Evolutionary conservation across 2,888 invertebrate genomes (phyloP).

Genomic region (Ophioninae sp.): DNA sequence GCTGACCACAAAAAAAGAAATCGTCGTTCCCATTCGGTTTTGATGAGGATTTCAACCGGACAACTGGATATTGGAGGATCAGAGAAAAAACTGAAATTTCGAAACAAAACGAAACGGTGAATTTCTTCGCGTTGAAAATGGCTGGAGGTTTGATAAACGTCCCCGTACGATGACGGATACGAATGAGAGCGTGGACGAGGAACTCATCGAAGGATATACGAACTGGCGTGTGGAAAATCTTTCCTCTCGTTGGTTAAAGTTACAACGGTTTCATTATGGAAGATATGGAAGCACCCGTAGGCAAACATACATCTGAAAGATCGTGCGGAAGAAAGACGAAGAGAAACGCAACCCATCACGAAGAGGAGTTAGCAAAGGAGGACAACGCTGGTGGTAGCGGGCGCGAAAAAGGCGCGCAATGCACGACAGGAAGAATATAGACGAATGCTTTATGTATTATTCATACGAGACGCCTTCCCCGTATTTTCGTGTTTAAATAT

Average conservation of each 20-base stretch:
- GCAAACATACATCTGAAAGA: constrained; percentile 28
- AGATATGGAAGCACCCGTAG: constrained; percentile 20
- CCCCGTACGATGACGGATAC: constrained; percentile 2
- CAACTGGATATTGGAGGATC: not conserved
- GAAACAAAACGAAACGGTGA: not conserved
- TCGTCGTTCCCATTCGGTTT: not conserved
- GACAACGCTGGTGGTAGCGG: constrained; percentile 33
- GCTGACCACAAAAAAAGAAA: not conserved
- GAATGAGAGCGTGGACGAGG: constrained; percentile 52
- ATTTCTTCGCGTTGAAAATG: not conserved
- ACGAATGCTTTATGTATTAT: constrained; percentile 77
- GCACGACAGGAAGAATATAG: constrained; percentile 44
- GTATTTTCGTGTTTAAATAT: constrained; percentile 80
- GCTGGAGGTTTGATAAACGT: not conserved
- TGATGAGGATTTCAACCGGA: not conserved
- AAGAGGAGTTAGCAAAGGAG: constrained; percentile 29
- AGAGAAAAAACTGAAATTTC: not conserved
- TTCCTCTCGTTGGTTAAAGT: constrained; percentile 27
- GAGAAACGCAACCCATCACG: constrained; percentile 22
- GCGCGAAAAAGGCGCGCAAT: constrained; percentile 24
- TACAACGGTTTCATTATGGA: constrained; percentile 48
- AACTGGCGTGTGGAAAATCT: constrained; percentile 29
- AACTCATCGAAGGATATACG: constrained; percentile 33
- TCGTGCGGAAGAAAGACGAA: constrained; percentile 38
- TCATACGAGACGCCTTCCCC: constrained; percentile 76